Evolutionary conservation across 2,888 invertebrate species (phyloP).

Genomic region (Sesamia inferens): DNA sequence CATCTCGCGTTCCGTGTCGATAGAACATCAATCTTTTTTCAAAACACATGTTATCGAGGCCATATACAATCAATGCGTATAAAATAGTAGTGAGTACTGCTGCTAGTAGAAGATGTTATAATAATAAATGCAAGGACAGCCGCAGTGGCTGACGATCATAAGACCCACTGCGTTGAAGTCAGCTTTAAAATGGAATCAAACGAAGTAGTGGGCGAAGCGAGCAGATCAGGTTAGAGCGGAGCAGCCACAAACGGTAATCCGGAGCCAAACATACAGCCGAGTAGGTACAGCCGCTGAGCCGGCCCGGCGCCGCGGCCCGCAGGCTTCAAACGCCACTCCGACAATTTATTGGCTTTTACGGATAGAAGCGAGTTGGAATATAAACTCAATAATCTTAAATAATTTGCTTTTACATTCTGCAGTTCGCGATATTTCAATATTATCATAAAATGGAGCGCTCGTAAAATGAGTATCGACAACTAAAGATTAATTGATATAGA

Average conservation of each 20-base stretch:
- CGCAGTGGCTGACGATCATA: slow-evolving; percentile 28
- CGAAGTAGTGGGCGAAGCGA: slow-evolving; percentile 17
- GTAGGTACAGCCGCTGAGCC: slow-evolving; percentile 20
- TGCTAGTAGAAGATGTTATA: slow-evolving; percentile 50
- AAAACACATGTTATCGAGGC: slow-evolving; percentile 55
- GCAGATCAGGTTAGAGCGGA: slow-evolving; percentile 20
- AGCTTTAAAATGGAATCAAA: slow-evolving; percentile 44
- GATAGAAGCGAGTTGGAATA: slow-evolving; percentile 13
- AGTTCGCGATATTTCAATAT: slow-evolving; percentile 21
- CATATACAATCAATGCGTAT: slow-evolving; percentile 46
- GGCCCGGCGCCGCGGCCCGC: not conserved
- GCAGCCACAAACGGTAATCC: slow-evolving; percentile 26
- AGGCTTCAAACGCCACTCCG: slow-evolving; percentile 29
- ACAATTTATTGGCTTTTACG: slow-evolving; percentile 40
- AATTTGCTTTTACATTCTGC: slow-evolving; percentile 10
- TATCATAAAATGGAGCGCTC: slow-evolving; percentile 26
- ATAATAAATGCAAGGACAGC: slow-evolving; percentile 56
- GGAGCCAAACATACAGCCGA: slow-evolving; percentile 16
- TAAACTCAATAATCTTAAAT: slow-evolving; percentile 19
- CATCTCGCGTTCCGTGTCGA: slow-evolving; percentile 29
- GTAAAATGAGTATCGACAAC: slow-evolving; percentile 54
- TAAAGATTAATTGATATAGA: slow-evolving; percentile 56
- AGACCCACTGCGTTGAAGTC: slow-evolving; percentile 34
- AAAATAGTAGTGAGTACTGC: slow-evolving; percentile 20
- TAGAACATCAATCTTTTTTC: slow-evolving; percentile 48